phyloP scores from a whole-genome alignment of 1,140 invertebrate genomes.

The Papilio xuthus region DNA sequence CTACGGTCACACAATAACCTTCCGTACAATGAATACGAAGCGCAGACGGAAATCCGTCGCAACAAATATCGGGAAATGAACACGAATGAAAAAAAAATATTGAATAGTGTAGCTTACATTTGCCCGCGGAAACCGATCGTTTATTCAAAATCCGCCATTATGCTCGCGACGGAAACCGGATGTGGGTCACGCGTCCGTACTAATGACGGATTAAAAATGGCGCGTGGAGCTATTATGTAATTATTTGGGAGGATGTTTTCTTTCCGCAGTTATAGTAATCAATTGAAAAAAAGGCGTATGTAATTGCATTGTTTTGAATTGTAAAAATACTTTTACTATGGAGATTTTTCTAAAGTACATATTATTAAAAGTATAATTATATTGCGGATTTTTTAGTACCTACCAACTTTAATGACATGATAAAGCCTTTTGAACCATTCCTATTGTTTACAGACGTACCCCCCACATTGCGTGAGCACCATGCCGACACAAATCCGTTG shows the following conservation, averaged over 20 bases:
- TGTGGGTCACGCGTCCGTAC: slow-evolving; percentile 60
- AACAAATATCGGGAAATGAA: slow-evolving; percentile 62
- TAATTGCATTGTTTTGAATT: neutral
- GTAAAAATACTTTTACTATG: neutral
- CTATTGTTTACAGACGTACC: slow-evolving; percentile 40
- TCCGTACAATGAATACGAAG: slow-evolving; percentile 31
- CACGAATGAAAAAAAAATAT: slow-evolving; percentile 48
- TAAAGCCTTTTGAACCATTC: neutral
- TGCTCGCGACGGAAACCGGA: slow-evolving; percentile 55
- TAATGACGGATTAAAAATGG: slow-evolving; percentile 57
- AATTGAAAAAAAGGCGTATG: slow-evolving; percentile 17
- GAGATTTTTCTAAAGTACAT: neutral
- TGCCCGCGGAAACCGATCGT: slow-evolving; percentile 47
- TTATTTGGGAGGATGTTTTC: slow-evolving; percentile 49
- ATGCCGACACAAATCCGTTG: slow-evolving; percentile 69
- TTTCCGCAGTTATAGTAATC: slow-evolving; percentile 38
- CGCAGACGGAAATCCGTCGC: slow-evolving; percentile 49
- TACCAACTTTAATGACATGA: neutral
- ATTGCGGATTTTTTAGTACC: neutral
- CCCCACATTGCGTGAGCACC: slow-evolving; percentile 19
- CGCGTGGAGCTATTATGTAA: slow-evolving; percentile 49
- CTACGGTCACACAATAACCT: slow-evolving; percentile 35
- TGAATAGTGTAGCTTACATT: slow-evolving; percentile 46
- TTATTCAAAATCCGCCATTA: slow-evolving; percentile 53
- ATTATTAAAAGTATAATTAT: neutral